Evolutionary conservation across 2,113 vertebrate genomes (phyloP).

Genomic region (Semnornis frantzii): DNA sequence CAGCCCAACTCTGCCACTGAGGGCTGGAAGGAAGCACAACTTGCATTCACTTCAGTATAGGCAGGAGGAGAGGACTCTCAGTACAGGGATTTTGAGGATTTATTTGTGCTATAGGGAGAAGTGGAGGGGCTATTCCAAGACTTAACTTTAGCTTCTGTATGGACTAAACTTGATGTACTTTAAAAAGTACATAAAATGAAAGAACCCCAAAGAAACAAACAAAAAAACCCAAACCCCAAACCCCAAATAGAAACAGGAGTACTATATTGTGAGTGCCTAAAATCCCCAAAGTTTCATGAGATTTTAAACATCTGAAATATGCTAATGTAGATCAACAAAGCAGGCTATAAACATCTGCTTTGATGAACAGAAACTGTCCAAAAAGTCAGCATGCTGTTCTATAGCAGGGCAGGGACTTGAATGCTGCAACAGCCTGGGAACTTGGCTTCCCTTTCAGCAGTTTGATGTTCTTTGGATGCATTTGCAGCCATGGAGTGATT

Average conservation of each 20-base stretch:
- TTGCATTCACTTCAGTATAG: neutral
- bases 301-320: constrained; percentile 12
- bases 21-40: fast-evolving
- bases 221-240: neutral
- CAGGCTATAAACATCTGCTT: neutral
- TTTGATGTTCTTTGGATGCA: constrained; percentile 28
- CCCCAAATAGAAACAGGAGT: neutral
- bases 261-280: neutral
- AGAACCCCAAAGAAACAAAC: fast-evolving
- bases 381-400: neutral
- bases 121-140: neutral
- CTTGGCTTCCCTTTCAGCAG: constrained; percentile 11
- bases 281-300: neutral
- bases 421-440: constrained; percentile 35
- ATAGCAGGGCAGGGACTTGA: constrained; percentile 25
- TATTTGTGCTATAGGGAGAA: neutral
- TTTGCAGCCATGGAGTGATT: constrained; percentile 46
- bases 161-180: neutral
- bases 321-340: neutral
- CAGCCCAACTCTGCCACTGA: neutral
- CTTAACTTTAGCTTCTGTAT: neutral
- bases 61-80: neutral
- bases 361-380: neutral
- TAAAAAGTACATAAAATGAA: neutral
- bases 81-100: neutral